Evolutionary conservation across 2,113 vertebrate genomes (phyloP).

Genomic region (Mormyrus lacerda): DNA sequence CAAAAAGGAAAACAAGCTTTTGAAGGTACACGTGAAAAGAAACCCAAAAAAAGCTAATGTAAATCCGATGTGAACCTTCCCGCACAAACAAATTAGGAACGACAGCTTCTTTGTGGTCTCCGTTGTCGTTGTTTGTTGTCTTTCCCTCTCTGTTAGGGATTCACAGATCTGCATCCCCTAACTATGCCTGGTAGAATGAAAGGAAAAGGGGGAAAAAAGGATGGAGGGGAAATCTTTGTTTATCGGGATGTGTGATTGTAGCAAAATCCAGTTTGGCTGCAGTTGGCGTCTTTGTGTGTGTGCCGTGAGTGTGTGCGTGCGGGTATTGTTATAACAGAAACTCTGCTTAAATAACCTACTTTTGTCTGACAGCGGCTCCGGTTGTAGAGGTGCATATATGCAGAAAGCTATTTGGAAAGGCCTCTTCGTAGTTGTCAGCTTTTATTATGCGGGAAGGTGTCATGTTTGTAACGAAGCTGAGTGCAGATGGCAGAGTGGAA

Average conservation of each 20-base stretch:
- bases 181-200: constrained; percentile 34
- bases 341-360: constrained; percentile 95
- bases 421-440: constrained; percentile 99
- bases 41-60: constrained; percentile 24
- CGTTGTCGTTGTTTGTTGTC: constrained; percentile 18
- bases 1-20: constrained; percentile 6
- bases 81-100: constrained; percentile 40
- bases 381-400: constrained; percentile 98
- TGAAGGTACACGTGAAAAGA: background rate
- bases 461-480: constrained; percentile 99
- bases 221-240: constrained; percentile 26
- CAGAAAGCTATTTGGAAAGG: constrained; percentile 99
- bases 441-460: constrained; percentile 99
- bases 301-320: constrained; percentile 27
- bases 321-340: constrained; percentile 68
- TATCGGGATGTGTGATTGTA: constrained; percentile 41
- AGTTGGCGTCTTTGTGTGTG: constrained; percentile 36
- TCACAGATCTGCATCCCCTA: constrained; percentile 31
- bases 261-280: constrained; percentile 48
- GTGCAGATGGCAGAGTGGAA: constrained; percentile 99
- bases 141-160: constrained; percentile 28
- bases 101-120: constrained; percentile 27
- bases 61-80: constrained; percentile 38
- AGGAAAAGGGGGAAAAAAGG: constrained; percentile 6
- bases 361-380: constrained; percentile 96